These are phyloP conservation scores for Tinamus guttatus DNA, from an alignment of 2,113 vertebrate genomes.

Conservation along the genomic window DNA sequence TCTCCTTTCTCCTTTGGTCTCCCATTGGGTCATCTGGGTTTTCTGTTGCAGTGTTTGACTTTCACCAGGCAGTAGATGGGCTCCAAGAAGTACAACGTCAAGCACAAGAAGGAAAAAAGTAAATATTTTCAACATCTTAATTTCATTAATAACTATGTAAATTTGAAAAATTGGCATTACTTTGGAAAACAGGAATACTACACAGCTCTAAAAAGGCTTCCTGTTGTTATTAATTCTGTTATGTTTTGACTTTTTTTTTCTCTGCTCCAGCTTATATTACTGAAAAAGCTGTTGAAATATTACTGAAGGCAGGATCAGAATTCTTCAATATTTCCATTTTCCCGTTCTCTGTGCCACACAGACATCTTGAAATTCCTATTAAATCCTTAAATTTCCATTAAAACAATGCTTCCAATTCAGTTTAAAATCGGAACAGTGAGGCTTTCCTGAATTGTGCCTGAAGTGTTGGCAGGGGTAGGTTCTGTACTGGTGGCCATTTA, in stretches of 20 bases:
- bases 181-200: not conserved
- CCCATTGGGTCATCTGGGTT: not conserved
- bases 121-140: constrained; percentile 60
- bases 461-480: not conserved
- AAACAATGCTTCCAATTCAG: not conserved
- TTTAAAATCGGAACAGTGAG: not conserved
- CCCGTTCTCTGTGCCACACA: not conserved
- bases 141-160: not conserved
- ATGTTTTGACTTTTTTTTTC: not conserved
- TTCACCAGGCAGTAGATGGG: constrained; percentile 96
- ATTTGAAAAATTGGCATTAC: not conserved
- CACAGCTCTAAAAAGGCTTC: not conserved
- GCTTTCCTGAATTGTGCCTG: not conserved
- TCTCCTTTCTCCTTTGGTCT: not conserved
- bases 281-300: not conserved
- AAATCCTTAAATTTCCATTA: not conserved
- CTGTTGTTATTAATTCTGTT: not conserved
- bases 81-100: constrained; percentile 95
- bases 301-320: not conserved
- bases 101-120: constrained; percentile 97
- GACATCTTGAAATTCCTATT: not conserved
- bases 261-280: not conserved
- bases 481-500: not conserved
- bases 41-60: constrained; percentile 90
- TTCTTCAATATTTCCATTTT: not conserved